Evolutionary conservation across 2,888 invertebrate genomes (phyloP), one percentile per base, ranked within the genome.

Genomic region (Ferdinandea cuprea): DNA sequence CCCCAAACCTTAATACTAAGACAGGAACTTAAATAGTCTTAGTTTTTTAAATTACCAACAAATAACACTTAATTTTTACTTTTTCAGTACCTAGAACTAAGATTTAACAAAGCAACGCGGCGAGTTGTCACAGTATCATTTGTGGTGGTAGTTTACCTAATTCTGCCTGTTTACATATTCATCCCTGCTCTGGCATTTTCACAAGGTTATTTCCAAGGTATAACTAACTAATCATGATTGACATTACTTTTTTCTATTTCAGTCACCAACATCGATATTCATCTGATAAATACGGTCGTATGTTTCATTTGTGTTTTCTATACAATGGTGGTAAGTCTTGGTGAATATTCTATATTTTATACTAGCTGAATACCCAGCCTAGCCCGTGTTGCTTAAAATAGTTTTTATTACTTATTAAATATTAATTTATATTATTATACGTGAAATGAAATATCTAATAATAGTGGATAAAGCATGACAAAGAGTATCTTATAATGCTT

Each of bases 291-390:
- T 63, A 84, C 91, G 0, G 89, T 93, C 5, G 92, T 93, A 3
- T 92, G 92, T 52, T 85, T 91, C 11, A 92, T 93, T 13, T 93
- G 93, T 86, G 92, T 92, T 11, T 92, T 93, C 87, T 93, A 93
- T 87, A 93, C 93, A 0, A 92, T 93, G 86, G 87, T 93, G 86
- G 93, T 93, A 89, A 91, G 92, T 91, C 30, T 15, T 40, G 19
- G 3, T 44, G 19, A 1, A 1, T 17, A 7, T 7, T 13, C 5
- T 8, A 3, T 9, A 42, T 7, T 42, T 17, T n/a, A n/a, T n/a
- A n/a, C n/a, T n/a, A n/a, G n/a, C n/a, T n/a, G n/a, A n/a, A n/a
- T n/a, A n/a, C n/a, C n/a, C n/a, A n/a, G n/a, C n/a, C n/a, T n/a
- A n/a, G n/a, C n/a, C n/a, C n/a, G n/a, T n/a, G n/a, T 32, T 32